These are phyloP conservation scores for Perdita meconis DNA, from an alignment of 2,888 invertebrate species.

Conservation along the genomic window DNA sequence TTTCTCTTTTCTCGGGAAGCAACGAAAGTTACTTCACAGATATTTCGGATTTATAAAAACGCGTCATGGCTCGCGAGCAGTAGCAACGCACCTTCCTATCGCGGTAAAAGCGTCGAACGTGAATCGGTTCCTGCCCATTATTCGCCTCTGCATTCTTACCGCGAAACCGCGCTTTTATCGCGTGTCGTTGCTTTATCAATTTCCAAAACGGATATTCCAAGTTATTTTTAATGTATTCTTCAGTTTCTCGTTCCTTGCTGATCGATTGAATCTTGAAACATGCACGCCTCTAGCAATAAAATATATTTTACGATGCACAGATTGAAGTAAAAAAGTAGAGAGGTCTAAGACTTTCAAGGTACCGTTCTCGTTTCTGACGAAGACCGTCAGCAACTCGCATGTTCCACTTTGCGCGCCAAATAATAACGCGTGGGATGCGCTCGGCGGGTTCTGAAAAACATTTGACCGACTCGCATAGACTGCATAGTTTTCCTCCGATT, in stretches of 20 bases:
- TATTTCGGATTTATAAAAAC: slow-evolving; percentile 23
- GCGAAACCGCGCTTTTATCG: slow-evolving; percentile 20
- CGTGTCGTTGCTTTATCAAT: slow-evolving; percentile 18
- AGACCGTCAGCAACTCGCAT: neutral
- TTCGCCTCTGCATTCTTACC: slow-evolving; percentile 27
- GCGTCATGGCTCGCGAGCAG: slow-evolving; percentile 28
- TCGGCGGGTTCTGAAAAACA: neutral
- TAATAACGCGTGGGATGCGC: neutral
- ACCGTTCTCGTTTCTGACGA: neutral
- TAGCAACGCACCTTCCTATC: slow-evolving; percentile 39
- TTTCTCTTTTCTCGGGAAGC: slow-evolving; percentile 34
- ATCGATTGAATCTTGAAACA: no score
- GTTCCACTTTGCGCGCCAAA: neutral
- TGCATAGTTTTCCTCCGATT: slow-evolving; percentile 45
- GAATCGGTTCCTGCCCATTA: slow-evolving; percentile 44
- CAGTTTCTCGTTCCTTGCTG: no score
- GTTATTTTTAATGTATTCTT: no score
- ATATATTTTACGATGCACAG: no score
- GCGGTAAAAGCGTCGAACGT: slow-evolving; percentile 46
- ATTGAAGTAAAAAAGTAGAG: no score
- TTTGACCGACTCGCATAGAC: neutral
- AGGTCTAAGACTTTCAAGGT: neutral
- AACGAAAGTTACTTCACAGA: slow-evolving; percentile 1
- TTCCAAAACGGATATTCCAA: neutral
- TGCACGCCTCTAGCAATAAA: no score